A percentile compares a stretch with the other conserved stretches of the same genome.
phyloP scores from a whole-genome alignment of 2,888 invertebrate genomes.

The Emesis castigata region DNA sequence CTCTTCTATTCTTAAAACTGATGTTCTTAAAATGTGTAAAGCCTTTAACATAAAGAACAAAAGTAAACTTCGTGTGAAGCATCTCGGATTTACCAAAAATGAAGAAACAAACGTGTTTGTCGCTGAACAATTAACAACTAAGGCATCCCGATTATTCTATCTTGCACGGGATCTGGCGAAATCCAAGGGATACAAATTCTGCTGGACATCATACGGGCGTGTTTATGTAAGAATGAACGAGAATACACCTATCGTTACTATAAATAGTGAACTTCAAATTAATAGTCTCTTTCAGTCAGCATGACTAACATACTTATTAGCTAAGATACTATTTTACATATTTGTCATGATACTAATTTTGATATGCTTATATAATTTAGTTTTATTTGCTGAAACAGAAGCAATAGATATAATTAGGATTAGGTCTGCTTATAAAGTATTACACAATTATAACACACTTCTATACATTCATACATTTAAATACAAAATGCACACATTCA shows the following conservation, averaged over 20 bases:
- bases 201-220: constrained; percentile 52
- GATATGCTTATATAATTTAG: background rate
- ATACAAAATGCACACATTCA: background rate
- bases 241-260: constrained; percentile 31
- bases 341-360: background rate
- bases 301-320: background rate
- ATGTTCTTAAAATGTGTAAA: background rate
- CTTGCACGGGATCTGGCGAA: constrained; percentile 7
- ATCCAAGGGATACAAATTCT: constrained; percentile 52
- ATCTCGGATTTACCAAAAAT: constrained; percentile 36
- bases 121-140: constrained; percentile 31
- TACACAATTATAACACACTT: background rate
- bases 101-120: constrained; percentile 33
- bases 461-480: background rate
- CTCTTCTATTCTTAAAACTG: background rate
- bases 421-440: background rate
- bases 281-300: constrained; percentile 4
- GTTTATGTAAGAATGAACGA: constrained; percentile 35
- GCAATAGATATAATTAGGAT: background rate
- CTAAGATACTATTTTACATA: background rate
- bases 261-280: constrained; percentile 32
- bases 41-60: constrained; percentile 28
- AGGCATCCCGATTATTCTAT: constrained; percentile 26
- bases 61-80: constrained; percentile 50
- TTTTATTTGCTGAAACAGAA: background rate